Base-by-base conservation (phyloP, 2,797 vertebrate species). In the Taenioides sp. region DNA sequence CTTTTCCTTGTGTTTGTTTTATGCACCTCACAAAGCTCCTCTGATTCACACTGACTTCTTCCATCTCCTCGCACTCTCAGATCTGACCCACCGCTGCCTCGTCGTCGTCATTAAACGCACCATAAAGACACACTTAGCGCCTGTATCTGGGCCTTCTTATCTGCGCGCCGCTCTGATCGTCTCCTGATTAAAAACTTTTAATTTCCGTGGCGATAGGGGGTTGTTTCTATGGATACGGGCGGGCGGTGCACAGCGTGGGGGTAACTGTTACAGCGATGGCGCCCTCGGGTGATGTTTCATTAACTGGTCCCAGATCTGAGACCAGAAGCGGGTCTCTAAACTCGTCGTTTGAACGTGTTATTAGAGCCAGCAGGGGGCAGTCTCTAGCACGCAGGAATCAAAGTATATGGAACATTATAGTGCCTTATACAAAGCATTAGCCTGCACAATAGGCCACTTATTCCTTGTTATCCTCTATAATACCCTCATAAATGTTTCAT, bases 201-300 rank as follows among this genome's bases (percentile, higher is more conserved):
- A 95, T 94, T 93, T 93, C 79, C 85, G 84, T 90, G 91, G 84
- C 94, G 87, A 87, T 70, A 83, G 89, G 93, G 86, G n/a, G 11
- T 0, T 0, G 84, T 89, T 89, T 71, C 86, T 78, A 83, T 34
- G 86, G 87, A 88, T 82, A 86, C 85, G 80, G 62, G 62, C 75
- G 87, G 82, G 85, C 83, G 82, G 88, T 90, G 69, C 84, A 67
- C 84, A 81, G 92, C 91, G 88, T 92, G 91, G 89, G 90, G 91
- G 90, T 90, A 94, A 90, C 91, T 79, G 72, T 80, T 83, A 75
- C 52, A 73, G 86, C 89, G 90, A 85, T 80, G 93, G 89, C 82
- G 87, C 89, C 95, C 93, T 87, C 75, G 88, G 94, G 93, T 82
- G 78, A 87, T 88, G 94, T 95, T 96, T 96, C 95, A 96, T 96